Base-by-base conservation (phyloP, 2,797 vertebrate species). In the Serranus cabrilla region DNA sequence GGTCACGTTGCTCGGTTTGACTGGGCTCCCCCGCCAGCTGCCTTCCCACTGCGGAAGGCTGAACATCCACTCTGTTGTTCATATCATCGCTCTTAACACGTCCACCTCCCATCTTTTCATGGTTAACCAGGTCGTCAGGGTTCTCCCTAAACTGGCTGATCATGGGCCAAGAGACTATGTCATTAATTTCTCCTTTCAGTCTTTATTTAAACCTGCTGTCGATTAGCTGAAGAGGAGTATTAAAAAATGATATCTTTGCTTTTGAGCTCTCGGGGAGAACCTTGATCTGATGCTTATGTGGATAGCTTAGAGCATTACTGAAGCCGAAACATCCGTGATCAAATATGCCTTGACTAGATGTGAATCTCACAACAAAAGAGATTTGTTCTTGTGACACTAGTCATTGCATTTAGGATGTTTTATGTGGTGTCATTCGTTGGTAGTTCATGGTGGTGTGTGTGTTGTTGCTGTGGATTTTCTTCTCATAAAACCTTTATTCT, bases 81-180 rank as follows among this genome's bases (percentile, higher is more conserved):
- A 76, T 64, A 45, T 69, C 70, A 61, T 65, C 63, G 58, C 75
- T 82, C 18, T 34, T 73, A 64, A 86, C 81, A 74, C 72, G 57
- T 67, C 70, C 80, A 81, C 65, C 76, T 77, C 81, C n/a, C 84
- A 87, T 76, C 72, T 68, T 59, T 56, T 87, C 80, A 81, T 64
- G 63, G 34, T 65, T 25, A 74, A 76, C 60, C 37, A 45, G 66
- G 23, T 65, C 65, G 80, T 75, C 73, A 66, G 73, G 89, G 79
- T 92, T 92, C 89, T 90, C 87, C 84, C 71, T 88, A 23, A 75
- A 63, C n/a, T 62, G 21, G 11, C 1, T n/a, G 4, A 46, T 78
- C 49, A 37, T 14, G 5, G n/a, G n/a, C 21, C 1, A 14, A 34
- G 17, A 12, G 2, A 23, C 13, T 56, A 51, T 81, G 31, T 74